phyloP scores from a whole-genome alignment of 1,140 invertebrate genomes.

The Sogatella furcifera region DNA sequence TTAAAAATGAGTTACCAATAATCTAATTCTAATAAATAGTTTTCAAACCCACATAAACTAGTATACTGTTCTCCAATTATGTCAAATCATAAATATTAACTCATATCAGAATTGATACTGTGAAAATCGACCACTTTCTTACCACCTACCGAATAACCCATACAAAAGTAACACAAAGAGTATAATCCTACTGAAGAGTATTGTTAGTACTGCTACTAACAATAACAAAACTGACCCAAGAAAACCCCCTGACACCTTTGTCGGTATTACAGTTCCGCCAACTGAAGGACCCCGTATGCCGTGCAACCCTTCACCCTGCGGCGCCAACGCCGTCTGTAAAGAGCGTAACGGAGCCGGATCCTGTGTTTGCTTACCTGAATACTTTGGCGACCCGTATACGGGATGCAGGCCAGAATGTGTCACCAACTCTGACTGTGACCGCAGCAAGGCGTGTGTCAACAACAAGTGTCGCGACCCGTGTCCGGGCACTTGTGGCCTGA shows the following conservation, averaged over 20 bases:
- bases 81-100: too few species aligned
- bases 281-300: constrained; percentile 39
- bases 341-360: constrained; percentile 60
- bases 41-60: too few species aligned
- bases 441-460: constrained; percentile 53
- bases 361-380: constrained; percentile 53
- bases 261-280: constrained; percentile 25
- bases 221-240: too few species aligned
- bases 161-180: too few species aligned
- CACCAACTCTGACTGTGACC: constrained; percentile 56
- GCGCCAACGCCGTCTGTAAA: constrained; percentile 58
- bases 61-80: too few species aligned
- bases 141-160: too few species aligned
- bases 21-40: too few species aligned
- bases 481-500: constrained; percentile 56
- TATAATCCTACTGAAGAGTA: too few species aligned
- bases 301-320: constrained; percentile 63
- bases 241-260: neutral
- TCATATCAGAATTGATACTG: too few species aligned
- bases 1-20: too few species aligned
- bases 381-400: constrained; percentile 55
- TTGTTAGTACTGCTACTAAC: too few species aligned
- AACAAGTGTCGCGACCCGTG: constrained; percentile 69
- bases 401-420: constrained; percentile 52
- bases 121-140: too few species aligned